phyloP scores from a whole-genome alignment of 2,888 invertebrate genomes.

The Polylopha cassiicola region DNA sequence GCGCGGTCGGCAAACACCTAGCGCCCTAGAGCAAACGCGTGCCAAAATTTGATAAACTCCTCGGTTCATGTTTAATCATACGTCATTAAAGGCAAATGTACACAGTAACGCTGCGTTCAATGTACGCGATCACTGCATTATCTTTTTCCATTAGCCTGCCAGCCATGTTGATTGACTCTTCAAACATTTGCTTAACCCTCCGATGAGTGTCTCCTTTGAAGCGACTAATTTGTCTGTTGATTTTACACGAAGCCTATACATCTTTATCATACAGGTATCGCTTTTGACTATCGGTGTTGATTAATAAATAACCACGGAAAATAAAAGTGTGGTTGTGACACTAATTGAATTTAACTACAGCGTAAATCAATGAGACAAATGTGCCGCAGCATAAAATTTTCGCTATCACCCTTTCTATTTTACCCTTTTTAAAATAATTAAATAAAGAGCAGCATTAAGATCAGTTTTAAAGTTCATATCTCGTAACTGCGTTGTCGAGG shows the following conservation, averaged over 20 bases:
- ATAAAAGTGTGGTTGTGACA: conserved; percentile 10
- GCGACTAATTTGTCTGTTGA: conserved; percentile 19
- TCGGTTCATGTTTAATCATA: conserved; percentile 72
- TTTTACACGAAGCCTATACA: conserved; percentile 8
- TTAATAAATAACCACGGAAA: too few relatives aligned
- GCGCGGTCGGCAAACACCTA: conserved; percentile 66
- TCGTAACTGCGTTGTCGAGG: conserved; percentile 40
- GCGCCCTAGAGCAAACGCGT: conserved; percentile 66
- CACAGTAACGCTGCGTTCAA: conserved; percentile 41
- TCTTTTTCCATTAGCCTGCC: conserved; percentile 58
- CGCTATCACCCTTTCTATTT: conserved; percentile 32
- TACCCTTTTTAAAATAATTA: too few relatives aligned
- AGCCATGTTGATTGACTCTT: conserved; percentile 43
- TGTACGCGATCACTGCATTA: conserved; percentile 54
- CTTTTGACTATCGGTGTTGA: too few relatives aligned
- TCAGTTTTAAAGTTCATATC: conserved; percentile 38
- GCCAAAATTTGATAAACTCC: conserved; percentile 74
- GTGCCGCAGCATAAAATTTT: conserved; percentile 33
- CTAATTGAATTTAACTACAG: conserved; percentile 15
- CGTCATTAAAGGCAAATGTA: conserved; percentile 61
- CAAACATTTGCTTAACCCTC: conserved; percentile 40
- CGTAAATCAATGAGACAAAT: conserved; percentile 23
- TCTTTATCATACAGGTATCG: too few relatives aligned
- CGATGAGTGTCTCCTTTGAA: conserved; percentile 29
- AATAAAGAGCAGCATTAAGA: conserved; percentile 37